Evolutionary conservation across 1,140 invertebrate genomes (phyloP).

Genomic region (Macrotrachela quadricornifera): DNA sequence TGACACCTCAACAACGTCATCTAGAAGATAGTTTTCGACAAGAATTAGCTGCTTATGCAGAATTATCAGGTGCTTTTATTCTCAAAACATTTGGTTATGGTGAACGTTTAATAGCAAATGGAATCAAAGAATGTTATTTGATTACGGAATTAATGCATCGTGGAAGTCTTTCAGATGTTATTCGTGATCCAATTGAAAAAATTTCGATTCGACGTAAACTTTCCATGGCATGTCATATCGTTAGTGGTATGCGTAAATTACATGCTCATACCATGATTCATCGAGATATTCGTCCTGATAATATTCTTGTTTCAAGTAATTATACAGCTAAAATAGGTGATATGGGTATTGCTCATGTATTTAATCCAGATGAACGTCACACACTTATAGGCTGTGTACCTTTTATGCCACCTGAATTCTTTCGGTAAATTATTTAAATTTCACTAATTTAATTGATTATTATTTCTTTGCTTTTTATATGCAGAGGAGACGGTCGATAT

Average conservation of each 20-base stretch:
- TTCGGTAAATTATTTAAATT: too few species aligned
- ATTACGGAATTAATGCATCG: not conserved
- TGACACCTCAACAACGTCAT: not conserved
- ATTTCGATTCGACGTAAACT: not conserved
- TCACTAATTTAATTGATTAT: too few species aligned
- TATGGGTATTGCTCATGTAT: not conserved
- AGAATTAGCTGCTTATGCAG: not conserved
- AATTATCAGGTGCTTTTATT: not conserved
- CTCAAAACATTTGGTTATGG: not conserved
- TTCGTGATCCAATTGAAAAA: not conserved
- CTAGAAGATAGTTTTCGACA: not conserved
- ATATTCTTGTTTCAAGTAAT: not conserved
- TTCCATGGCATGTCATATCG: not conserved
- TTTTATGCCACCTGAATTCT: too few species aligned
- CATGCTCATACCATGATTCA: not conserved
- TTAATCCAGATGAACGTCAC: not conserved
- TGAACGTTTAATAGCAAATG: not conserved
- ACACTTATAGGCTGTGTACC: too few species aligned
- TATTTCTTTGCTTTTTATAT: too few species aligned
- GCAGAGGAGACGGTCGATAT: too few species aligned
- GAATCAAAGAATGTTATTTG: not conserved
- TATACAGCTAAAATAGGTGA: constrained; percentile 1
- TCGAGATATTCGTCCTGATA: not conserved
- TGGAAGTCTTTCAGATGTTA: not conserved
- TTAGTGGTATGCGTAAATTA: not conserved